Evolutionary conservation across 2,797 vertebrate genomes (phyloP).

Genomic region (Leuciscus waleckii): DNA sequence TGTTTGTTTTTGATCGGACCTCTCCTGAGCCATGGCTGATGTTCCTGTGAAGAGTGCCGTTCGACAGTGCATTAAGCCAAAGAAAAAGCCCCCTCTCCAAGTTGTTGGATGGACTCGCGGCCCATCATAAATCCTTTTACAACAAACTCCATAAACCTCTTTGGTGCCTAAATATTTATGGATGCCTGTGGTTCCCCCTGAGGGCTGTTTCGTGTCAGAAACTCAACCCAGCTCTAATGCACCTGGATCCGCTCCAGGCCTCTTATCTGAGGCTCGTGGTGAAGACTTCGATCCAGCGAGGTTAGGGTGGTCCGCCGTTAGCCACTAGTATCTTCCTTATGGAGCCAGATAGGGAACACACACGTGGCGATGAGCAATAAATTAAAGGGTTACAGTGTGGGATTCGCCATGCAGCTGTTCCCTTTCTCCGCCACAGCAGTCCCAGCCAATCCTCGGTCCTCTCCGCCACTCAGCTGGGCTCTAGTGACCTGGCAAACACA

Average conservation of each 20-base stretch:
- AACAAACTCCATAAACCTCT: constrained; percentile 84
- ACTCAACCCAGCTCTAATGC: constrained; percentile 73
- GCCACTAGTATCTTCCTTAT: constrained; percentile 26
- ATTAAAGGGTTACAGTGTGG: constrained; percentile 58
- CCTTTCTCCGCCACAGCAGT: constrained; percentile 57
- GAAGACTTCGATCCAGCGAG: constrained; percentile 61
- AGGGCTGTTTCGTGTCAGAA: constrained; percentile 80
- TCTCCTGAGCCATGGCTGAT: constrained; percentile 63
- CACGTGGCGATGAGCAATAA: constrained; percentile 66
- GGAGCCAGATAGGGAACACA: constrained; percentile 64
- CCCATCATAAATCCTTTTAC: constrained; percentile 82
- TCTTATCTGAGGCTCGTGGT: constrained; percentile 75
- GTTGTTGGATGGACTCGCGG: constrained; percentile 73
- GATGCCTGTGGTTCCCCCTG: constrained; percentile 78
- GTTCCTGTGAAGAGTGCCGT: constrained; percentile 64
- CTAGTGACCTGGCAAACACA: constrained; percentile 76
- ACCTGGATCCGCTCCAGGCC: constrained; percentile 76
- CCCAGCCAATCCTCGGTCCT: constrained; percentile 60
- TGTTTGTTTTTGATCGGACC: constrained; percentile 76
- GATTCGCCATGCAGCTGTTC: constrained; percentile 53
- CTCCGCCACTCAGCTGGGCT: constrained; percentile 66
- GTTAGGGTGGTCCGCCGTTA: constrained; percentile 70
- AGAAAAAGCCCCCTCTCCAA: constrained; percentile 70
- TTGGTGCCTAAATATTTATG: constrained; percentile 85
- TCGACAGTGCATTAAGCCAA: constrained; percentile 58